Base-by-base conservation (phyloP, 2,888 invertebrate species). In the Acronicta psi region DNA sequence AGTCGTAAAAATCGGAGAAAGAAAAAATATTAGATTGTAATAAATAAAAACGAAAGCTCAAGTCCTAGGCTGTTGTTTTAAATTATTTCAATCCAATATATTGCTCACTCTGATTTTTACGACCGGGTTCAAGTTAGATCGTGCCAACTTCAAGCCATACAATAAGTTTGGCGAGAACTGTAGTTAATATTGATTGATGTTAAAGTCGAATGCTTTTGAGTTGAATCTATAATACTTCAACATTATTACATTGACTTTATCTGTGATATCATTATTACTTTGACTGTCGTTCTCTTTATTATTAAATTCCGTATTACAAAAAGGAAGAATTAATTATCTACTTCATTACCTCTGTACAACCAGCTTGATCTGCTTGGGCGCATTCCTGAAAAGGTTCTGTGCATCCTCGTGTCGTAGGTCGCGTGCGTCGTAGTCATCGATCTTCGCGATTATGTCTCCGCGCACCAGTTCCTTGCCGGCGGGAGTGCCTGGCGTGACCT, bases 391-490 rank as follows among this genome's bases (percentile, higher is more conserved):
- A 69, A 98, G 95, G 86, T 96, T 97, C 92, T 98, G 98, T 54
- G 98, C 99, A 92, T 98, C 98, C 87, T 98, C 97, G 85, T 99
- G 99, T 80, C 98, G 95, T 82, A 99, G 95, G 85, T 97, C 97
- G 63, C 97, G 95, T 44, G 97, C 96, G 92, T 98, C 98, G 91
- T 97, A 97, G 86, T 97, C 98, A 86, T 97, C 97, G 80, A 99
- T 97, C 94, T 98, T 97, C 76, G 97, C 95, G 83, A 99, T 97
- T 83, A 98, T 96, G 94, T 99, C 99, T 75, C 99, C 99, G 72
- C 98, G 96, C 76, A 97, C 95, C 73, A 99, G 95, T 80, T 97
- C 96, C 51, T 97, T 97, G 80, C 97, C 96, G n/a, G 97, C 96
- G 2, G 98, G 98, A 67, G 97, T 97, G 69, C 97, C 97, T 58